Percentiles rank a stretch among this genome's conserved stretches.
These are phyloP conservation scores for Scaptomyza parva DNA, from an alignment of 2,888 invertebrate genomes.

Conservation along the genomic window DNA sequence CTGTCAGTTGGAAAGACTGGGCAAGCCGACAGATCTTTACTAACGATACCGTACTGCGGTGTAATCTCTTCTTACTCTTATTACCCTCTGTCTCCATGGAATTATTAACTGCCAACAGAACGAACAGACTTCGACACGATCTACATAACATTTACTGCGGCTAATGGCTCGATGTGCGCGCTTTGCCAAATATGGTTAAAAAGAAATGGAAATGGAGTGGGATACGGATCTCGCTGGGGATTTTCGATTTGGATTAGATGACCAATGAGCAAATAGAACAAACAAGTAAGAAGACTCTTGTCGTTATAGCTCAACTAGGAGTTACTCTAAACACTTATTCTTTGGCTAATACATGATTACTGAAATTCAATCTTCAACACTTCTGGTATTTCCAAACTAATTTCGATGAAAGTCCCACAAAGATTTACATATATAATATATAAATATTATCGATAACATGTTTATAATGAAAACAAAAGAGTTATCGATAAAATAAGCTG, in stretches of 20 bases:
- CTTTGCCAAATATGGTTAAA: constrained; percentile 61
- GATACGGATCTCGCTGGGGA: constrained; percentile 15
- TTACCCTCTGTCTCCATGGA: neutral
- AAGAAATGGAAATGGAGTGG: constrained; percentile 39
- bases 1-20: constrained; percentile 21
- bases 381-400: no score
- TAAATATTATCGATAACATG: no score
- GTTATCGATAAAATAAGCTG: no score
- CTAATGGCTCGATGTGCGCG: constrained; percentile 66
- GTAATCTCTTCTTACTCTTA: constrained; percentile 2
- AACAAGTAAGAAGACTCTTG: no score
- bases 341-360: no score
- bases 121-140: constrained; percentile 61
- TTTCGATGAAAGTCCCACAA: no score
- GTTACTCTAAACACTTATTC: no score
- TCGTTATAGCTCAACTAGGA: no score
- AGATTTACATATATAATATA: no score
- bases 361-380: no score
- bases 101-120: constrained; percentile 6
- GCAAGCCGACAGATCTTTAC: constrained; percentile 62
- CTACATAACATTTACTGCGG: constrained; percentile 74
- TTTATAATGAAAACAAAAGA: no score
- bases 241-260: constrained; percentile 29
- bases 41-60: constrained; percentile 71
- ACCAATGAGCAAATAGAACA: constrained; percentile 30